Conservation (phyloP, 2,113 vertebrate species). For the chimpanzee (Pan troglodytes) region NHGRI_mPanTro3-v2.1_pri NC_072407.2:93373001-93373500, state of each 20-base stretch:
- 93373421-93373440: neutral
- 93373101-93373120: neutral
- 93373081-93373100: neutral
- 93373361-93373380: neutral
- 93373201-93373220: neutral
- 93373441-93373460: neutral
- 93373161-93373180: neutral
- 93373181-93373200: neutral
- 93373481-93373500: neutral
- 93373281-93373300: neutral
- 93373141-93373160: neutral
- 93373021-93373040: neutral
- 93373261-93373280: neutral
- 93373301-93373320: neutral
- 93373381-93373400: neutral
- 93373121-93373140: neutral
- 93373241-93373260: neutral
- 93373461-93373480: neutral
- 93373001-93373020: neutral
- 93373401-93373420: neutral
- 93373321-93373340: neutral
- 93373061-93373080: neutral
- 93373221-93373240: neutral
- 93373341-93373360: neutral
- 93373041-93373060: neutral